Percentiles rank a stretch among this genome's conserved stretches.
Conservation (phyloP, 2,113 vertebrate species). For the Chiloscyllium plagiosum region DNA sequence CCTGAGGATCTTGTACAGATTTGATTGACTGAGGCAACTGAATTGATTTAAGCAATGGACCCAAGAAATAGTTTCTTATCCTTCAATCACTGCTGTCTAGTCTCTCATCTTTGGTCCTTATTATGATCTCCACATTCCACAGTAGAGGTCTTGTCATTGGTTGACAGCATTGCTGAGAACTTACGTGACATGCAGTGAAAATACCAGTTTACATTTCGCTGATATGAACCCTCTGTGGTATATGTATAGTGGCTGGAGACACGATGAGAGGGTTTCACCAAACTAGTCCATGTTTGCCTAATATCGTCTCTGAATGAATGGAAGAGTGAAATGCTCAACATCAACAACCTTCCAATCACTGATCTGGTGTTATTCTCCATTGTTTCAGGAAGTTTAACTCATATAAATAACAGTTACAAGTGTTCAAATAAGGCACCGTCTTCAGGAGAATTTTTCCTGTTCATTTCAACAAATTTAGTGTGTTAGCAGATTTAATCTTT, state of each 20-base stretch:
- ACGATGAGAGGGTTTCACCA: neutral
- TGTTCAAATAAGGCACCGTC: neutral
- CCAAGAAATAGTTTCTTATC: neutral
- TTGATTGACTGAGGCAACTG: slow-evolving; percentile 4
- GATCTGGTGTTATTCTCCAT: neutral
- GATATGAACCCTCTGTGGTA: neutral
- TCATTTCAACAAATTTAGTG: too few relatives aligned
- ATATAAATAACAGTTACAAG: neutral
- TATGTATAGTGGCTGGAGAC: neutral
- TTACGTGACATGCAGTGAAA: slow-evolving; percentile 27
- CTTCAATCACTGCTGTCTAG: neutral
- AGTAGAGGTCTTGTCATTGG: slow-evolving; percentile 10
- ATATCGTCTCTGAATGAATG: neutral
- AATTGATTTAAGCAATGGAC: slow-evolving; percentile 22
- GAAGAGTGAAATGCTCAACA: neutral
- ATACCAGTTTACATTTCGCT: slow-evolving; percentile 15
- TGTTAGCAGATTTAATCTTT: neutral
- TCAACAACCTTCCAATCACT: neutral
- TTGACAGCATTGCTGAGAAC: neutral
- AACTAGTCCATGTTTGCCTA: neutral
- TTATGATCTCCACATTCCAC: neutral
- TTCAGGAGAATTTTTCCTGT: neutral
- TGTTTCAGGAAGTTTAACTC: neutral
- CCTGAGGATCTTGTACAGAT: slow-evolving; percentile 7
- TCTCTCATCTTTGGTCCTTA: neutral